Evolutionary conservation across 2,797 vertebrate genomes (phyloP).

Genomic region (Sorex maritimensis): DNA sequence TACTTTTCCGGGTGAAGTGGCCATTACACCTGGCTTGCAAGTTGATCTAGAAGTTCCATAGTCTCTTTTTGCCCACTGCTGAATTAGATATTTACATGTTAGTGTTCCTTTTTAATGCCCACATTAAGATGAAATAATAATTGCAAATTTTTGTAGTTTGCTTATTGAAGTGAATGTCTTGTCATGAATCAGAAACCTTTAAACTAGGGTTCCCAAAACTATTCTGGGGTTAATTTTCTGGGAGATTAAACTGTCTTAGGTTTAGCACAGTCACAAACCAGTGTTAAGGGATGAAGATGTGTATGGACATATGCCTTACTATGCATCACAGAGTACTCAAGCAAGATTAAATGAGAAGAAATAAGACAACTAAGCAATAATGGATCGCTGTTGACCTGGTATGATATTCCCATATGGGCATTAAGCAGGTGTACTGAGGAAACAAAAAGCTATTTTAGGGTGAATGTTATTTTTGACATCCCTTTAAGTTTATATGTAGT

Average conservation of each 20-base stretch:
- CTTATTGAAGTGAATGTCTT: background rate
- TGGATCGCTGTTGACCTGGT: too few species aligned
- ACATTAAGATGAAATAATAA: constrained; percentile 6
- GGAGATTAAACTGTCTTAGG: background rate
- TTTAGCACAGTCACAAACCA: background rate
- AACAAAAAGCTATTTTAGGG: background rate
- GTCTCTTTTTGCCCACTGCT: background rate
- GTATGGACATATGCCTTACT: background rate
- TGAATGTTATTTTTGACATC: background rate
- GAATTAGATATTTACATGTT: background rate
- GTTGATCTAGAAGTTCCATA: background rate
- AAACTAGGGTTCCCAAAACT: background rate
- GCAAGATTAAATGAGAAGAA: background rate
- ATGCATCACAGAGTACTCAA: too few species aligned
- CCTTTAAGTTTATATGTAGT: background rate
- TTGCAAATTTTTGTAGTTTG: background rate
- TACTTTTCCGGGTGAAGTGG: background rate
- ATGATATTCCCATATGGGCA: background rate
- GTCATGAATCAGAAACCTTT: background rate
- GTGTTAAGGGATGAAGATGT: background rate
- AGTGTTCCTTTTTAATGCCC: background rate
- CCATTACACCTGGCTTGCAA: background rate
- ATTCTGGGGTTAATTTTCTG: background rate
- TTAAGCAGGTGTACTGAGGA: background rate
- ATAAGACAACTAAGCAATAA: background rate